Conservation (phyloP, 2,888 invertebrate species). For the Conistra vaccinii region DNA sequence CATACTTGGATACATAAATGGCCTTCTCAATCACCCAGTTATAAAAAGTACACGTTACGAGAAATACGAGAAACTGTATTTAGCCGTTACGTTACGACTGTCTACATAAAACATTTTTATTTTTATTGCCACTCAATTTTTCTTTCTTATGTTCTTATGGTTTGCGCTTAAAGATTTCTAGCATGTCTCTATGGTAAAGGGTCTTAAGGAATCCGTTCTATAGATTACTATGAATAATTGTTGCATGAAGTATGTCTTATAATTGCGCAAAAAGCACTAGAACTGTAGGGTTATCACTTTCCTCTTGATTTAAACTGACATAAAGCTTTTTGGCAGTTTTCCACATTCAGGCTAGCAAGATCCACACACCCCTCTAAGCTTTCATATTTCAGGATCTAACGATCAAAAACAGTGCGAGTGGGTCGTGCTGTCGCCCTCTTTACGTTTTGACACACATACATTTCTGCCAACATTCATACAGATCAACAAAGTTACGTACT, state of each 20-base stretch:
- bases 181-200: slow-evolving; percentile 7
- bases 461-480: slow-evolving; percentile 78
- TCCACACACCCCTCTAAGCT: background rate
- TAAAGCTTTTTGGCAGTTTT: background rate
- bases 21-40: slow-evolving; percentile 75
- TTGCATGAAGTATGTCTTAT: background rate
- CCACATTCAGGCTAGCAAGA: background rate
- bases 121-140: slow-evolving; percentile 44
- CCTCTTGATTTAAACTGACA: background rate
- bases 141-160: slow-evolving; percentile 20
- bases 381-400: slow-evolving; percentile 48
- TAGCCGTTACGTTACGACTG: slow-evolving; percentile 41
- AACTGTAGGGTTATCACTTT: background rate
- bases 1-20: slow-evolving; percentile 64
- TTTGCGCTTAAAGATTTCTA: slow-evolving; percentile 6
- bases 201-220: background rate
- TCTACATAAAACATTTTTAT: slow-evolving; percentile 38
- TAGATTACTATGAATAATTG: background rate
- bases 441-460: slow-evolving; percentile 81
- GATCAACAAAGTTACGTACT: slow-evolving; percentile 82
- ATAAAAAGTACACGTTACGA: slow-evolving; percentile 74
- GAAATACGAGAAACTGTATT: slow-evolving; percentile 70
- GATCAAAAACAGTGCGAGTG: slow-evolving; percentile 65
- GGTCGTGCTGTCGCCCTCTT: slow-evolving; percentile 75
- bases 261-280: background rate